phyloP scores from a whole-genome alignment of 2,113 vertebrate species.

The Pluvialis apricaria region DNA sequence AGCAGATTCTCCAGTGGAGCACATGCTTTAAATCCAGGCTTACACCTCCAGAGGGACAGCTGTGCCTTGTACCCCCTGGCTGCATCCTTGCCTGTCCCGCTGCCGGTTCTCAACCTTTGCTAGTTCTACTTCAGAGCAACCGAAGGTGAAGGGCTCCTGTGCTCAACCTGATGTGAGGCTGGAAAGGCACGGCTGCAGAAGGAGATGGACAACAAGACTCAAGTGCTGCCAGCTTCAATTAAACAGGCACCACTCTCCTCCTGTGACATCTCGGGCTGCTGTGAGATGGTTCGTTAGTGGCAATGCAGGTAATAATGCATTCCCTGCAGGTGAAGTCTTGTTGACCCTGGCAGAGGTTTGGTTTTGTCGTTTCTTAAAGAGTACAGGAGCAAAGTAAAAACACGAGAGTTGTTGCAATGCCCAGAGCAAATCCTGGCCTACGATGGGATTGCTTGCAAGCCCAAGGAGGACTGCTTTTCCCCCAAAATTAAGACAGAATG shows the following conservation, averaged over 20 bases:
- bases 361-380: background rate
- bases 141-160: background rate
- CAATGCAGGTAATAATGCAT: fast-evolving
- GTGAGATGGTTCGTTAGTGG: background rate
- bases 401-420: background rate
- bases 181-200: background rate
- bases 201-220: fast-evolving
- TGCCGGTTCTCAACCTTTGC: background rate
- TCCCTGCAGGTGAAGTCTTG: background rate
- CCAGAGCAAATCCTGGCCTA: background rate
- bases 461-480: background rate
- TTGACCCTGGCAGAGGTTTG: background rate
- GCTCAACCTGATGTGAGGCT: background rate
- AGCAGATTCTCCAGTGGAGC: background rate
- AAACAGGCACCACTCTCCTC: fast-evolving
- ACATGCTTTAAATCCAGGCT: background rate
- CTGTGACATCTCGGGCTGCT: fast-evolving
- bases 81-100: background rate
- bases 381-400: background rate
- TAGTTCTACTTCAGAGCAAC: background rate
- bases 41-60: background rate
- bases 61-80: fast-evolving
- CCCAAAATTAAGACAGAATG: background rate
- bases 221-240: background rate
- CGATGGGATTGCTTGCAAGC: fast-evolving